Base-by-base conservation (phyloP, 2,888 invertebrate genomes). In the Ectobius pallidus region DNA sequence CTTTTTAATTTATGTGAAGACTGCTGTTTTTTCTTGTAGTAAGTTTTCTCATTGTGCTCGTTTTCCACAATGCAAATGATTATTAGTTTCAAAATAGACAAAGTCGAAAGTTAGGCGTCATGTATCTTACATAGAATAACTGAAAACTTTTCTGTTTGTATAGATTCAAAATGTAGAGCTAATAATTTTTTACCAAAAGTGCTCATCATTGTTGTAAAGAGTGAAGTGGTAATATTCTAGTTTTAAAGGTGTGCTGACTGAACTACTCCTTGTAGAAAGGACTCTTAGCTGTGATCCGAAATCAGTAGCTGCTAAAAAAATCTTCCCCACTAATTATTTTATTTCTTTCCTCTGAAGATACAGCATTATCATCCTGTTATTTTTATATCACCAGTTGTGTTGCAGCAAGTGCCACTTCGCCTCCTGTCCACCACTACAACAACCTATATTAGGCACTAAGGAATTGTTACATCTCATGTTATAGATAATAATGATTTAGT, bases 131-230 rank as follows among this genome's bases (percentile, higher is more conserved):
- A 27, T 58, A 58, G 30, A 68, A 2, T 52, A 32, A 34, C 49
- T 11, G 46, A 27, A 16, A 18, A 49, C 68, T 67, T 73, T 73
- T 42, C 25, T 70, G 63, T 70, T 70, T 30, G 39, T 55, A 65
- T 46, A 70, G 65, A 49, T 58, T 65, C 58, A 73, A 67, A n/a
- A 65, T 74, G 63, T 72, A 73, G 73, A 70, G 75, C 75, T 73
- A 71, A 76, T 74, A 82, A 34, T 82, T 82, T 88, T 88, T 88
- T 88, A 88, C 89, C 88, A 87, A 88, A 89, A 88, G 88, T 89
- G 89, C 89, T 89, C 89, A 88, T 87, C 86, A 88, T 88, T 88
- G 87, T 88, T 88, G 70, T 71, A 55, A 70, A 52, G 63, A 52
- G 44, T 52, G 71, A 62, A 39, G 52, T 71, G 71, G 27, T 65